Evolutionary conservation across 1,140 invertebrate genomes (phyloP).

Genomic region (Sitophilus oryzae): DNA sequence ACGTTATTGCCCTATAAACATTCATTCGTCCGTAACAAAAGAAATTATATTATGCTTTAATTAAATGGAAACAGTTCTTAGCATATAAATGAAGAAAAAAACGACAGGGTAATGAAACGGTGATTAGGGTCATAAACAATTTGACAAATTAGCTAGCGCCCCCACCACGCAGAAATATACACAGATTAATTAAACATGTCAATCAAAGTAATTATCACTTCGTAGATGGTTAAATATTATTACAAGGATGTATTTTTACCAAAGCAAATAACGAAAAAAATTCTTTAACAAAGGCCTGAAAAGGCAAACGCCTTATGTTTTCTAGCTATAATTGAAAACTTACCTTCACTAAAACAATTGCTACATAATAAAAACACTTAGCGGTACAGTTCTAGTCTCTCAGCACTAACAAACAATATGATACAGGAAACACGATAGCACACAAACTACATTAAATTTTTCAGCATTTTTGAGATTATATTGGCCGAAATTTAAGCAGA

Average conservation of each 20-base stretch:
- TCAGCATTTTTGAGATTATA: neutral
- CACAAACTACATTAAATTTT: constrained; percentile 8
- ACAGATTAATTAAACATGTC: constrained; percentile 34
- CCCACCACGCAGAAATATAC: constrained; percentile 25
- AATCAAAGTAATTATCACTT: constrained; percentile 29
- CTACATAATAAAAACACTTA: constrained; percentile 21
- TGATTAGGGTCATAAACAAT: constrained; percentile 26
- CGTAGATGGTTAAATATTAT: constrained; percentile 9
- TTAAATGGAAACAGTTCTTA: constrained; percentile 1
- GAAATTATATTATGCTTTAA: no score
- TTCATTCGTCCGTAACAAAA: no score
- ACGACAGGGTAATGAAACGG: constrained; percentile 20
- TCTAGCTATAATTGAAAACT: constrained; percentile 5
- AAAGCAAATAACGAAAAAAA: neutral
- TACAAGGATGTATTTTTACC: neutral
- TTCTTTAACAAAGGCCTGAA: no score
- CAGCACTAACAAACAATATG: neutral
- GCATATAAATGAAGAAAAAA: constrained; percentile 15
- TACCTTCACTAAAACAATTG: constrained; percentile 14
- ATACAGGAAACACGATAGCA: neutral
- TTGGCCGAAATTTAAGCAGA: constrained; percentile 3
- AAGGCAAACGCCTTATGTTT: neutral
- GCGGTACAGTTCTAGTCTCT: constrained; percentile 4
- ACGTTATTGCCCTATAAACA: no score
- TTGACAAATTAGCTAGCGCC: constrained; percentile 33